These are phyloP conservation scores for Dendronephthya gigantea DNA, from an alignment of 64 coral and sea anemone genomes.

Conservation along the genomic window DNA sequence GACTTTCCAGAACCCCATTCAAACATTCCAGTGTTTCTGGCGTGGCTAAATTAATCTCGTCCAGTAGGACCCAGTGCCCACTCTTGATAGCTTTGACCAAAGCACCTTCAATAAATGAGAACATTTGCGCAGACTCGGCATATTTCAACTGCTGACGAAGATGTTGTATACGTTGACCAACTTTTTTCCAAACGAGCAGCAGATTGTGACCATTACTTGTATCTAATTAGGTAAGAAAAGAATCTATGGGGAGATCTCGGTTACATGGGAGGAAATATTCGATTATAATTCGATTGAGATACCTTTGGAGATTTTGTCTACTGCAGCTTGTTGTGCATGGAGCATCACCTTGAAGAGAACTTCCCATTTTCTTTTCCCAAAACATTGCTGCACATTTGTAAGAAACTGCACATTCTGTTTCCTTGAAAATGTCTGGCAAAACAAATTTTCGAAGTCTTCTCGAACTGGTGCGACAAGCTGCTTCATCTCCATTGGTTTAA, in stretches of 20 bases:
- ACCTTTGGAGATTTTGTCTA: slow-evolving; percentile 47
- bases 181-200: slow-evolving; percentile 40
- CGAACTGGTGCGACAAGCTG: slow-evolving; percentile 80
- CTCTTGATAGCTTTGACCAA: slow-evolving; percentile 62
- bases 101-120: slow-evolving; percentile 81
- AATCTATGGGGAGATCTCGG: neutral
- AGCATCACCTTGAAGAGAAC: slow-evolving; percentile 86
- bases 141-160: slow-evolving; percentile 69
- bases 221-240: neutral
- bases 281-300: neutral
- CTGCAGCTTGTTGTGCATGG: slow-evolving; percentile 61
- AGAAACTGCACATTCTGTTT: slow-evolving; percentile 90
- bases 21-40: slow-evolving; percentile 94
- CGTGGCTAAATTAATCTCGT: slow-evolving; percentile 95
- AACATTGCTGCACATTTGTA: slow-evolving; percentile 78
- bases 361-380: slow-evolving; percentile 72
- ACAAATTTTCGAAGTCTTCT: slow-evolving; percentile 74
- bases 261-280: neutral
- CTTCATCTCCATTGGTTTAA: slow-evolving; percentile 97
- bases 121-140: slow-evolving; percentile 67
- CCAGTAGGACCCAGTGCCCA: slow-evolving; percentile 84
- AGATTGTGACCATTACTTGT: neutral
- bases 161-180: slow-evolving; percentile 51
- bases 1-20: slow-evolving; percentile 81
- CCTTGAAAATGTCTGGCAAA: slow-evolving; percentile 82